phyloP scores from a whole-genome alignment of 1,140 invertebrate species.

The Telenomus remus region DNA sequence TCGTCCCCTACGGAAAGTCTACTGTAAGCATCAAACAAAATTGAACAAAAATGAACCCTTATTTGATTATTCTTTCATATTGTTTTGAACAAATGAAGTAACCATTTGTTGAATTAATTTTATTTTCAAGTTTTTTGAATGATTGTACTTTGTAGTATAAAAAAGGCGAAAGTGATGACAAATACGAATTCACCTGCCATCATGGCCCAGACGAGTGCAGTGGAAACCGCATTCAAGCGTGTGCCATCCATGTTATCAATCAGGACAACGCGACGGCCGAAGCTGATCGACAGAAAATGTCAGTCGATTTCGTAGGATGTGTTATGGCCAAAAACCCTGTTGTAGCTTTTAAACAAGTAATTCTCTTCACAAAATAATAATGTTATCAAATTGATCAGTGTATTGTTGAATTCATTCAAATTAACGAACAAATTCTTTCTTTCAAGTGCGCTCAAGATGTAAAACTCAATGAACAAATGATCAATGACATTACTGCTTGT shows the following conservation, averaged over 20 bases:
- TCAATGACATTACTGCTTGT: conserved; percentile 69
- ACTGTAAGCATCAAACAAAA: conserved; percentile 69
- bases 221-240: conserved; percentile 81
- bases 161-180: conserved; percentile 59
- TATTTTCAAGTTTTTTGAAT: neutral
- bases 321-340: conserved; percentile 73
- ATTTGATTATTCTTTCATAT: too few species aligned
- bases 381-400: too few species aligned
- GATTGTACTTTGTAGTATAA: conserved; percentile 59
- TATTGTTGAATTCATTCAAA: too few species aligned
- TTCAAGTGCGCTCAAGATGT: conserved; percentile 73
- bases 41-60: neutral
- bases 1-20: conserved; percentile 85
- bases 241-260: conserved; percentile 74
- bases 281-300: conserved; percentile 67
- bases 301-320: conserved; percentile 76
- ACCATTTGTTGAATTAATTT: too few species aligned
- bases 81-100: too few species aligned
- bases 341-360: conserved; percentile 62
- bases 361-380: neutral
- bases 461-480: conserved; percentile 64
- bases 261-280: conserved; percentile 51
- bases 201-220: conserved; percentile 81
- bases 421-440: neutral
- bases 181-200: conserved; percentile 80